Percentiles rank a stretch among this genome's conserved stretches.
Evolutionary conservation across 2,888 invertebrate genomes (phyloP).

Genomic region (Mellilla xanthometata): DNA sequence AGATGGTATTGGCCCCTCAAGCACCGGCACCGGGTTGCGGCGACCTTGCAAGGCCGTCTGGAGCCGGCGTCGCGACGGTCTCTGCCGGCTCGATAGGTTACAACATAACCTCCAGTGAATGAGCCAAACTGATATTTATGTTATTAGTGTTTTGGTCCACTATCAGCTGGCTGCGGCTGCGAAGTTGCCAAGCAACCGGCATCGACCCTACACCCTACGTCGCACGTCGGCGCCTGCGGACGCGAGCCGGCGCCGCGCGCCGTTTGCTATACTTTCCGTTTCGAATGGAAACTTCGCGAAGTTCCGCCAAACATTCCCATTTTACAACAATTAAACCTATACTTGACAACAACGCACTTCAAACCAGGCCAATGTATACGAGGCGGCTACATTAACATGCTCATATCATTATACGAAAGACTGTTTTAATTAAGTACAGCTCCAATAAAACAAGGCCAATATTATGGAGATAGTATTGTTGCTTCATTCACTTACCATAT

Average conservation of each 20-base stretch:
- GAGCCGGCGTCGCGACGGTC: constrained; percentile 24
- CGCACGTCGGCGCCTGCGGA: constrained; percentile 26
- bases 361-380: constrained; percentile 6
- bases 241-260: constrained; percentile 23
- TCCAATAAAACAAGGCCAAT: constrained; percentile 6
- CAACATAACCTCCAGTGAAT: background rate
- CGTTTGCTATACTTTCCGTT: constrained; percentile 53
- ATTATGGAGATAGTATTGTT: constrained; percentile 1
- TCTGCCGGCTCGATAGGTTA: constrained; percentile 9
- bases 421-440: background rate
- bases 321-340: background rate
- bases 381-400: constrained; percentile 14
- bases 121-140: constrained; percentile 1
- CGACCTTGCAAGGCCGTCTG: constrained; percentile 57
- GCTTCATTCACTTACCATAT: constrained; percentile 67
- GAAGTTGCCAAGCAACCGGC: constrained; percentile 60
- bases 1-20: constrained; percentile 10
- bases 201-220: too few relatives aligned
- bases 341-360: constrained; percentile 1
- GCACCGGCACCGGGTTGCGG: too few relatives aligned
- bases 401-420: constrained; percentile 21
- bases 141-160: constrained; percentile 2
- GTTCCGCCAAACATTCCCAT: constrained; percentile 6
- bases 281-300: constrained; percentile 44
- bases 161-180: constrained; percentile 7